phyloP scores from a whole-genome alignment of 2,113 vertebrate genomes.

The Apeltes quadracus region DNA sequence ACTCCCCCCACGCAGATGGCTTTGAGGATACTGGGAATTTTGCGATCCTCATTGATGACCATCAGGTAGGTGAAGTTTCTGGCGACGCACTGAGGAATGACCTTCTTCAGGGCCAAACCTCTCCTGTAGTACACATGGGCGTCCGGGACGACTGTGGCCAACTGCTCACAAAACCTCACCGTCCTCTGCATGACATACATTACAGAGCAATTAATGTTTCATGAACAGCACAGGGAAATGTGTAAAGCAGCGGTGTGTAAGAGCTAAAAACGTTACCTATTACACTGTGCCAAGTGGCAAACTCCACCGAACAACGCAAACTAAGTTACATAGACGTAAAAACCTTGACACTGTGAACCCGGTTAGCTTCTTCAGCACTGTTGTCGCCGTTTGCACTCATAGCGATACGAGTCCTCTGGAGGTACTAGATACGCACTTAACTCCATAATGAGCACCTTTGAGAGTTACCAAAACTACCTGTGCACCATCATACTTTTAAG shows the following conservation, averaged over 20 bases:
- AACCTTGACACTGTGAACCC: no score
- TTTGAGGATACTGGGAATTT: constrained; percentile 93
- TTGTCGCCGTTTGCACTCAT: no score
- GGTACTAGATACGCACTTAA: no score
- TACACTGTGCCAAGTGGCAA: neutral
- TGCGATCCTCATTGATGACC: constrained; percentile 94
- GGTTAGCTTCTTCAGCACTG: no score
- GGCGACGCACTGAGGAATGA: constrained; percentile 93
- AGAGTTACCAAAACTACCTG: no score
- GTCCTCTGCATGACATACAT: constrained; percentile 85
- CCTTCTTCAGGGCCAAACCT: constrained; percentile 93
- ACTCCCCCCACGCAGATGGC: neutral
- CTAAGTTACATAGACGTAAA: no score
- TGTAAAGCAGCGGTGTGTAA: neutral
- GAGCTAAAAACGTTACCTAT: neutral
- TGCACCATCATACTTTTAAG: no score
- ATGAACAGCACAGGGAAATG: neutral
- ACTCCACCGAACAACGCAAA: neutral
- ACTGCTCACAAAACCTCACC: constrained; percentile 91
- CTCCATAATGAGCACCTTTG: neutral
- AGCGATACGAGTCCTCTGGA: no score
- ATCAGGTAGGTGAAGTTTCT: constrained; percentile 94
- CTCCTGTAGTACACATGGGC: constrained; percentile 95
- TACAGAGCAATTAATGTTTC: neutral
- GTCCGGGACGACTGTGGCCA: constrained; percentile 90